Percentiles rank a stretch among this genome's conserved stretches.
Conservation (phyloP, 2,797 vertebrate genomes). For the Phalanger gymnotis region DNA sequence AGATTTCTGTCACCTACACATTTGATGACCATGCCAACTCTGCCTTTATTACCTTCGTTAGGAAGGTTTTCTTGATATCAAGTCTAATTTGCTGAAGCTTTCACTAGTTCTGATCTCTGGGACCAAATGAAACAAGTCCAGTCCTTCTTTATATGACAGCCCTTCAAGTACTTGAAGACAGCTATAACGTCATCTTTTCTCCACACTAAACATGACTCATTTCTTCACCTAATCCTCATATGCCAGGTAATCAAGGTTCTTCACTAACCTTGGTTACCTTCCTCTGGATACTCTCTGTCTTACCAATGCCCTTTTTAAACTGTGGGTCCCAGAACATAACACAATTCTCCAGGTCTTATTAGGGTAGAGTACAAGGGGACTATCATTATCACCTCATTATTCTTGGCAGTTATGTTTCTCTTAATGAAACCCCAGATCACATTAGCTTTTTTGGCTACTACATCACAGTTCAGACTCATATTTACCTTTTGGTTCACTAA, state of each 20-base stretch:
- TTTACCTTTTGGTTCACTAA: background rate
- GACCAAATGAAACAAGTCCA: background rate
- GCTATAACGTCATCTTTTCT: background rate
- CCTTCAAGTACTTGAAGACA: background rate
- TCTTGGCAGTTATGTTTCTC: background rate
- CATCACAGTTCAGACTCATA: background rate
- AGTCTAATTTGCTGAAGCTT: no score
- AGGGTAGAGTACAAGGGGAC: background rate
- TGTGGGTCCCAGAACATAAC: background rate
- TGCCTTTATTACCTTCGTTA: no score
- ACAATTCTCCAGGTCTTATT: background rate
- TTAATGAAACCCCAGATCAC: background rate
- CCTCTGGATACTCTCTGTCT: background rate
- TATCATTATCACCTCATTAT: background rate
- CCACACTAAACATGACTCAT: background rate
- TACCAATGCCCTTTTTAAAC: background rate
- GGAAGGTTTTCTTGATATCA: no score
- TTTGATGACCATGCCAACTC: no score
- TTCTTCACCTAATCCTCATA: background rate
- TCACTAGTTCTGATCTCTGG: background rate
- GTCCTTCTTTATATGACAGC: background rate
- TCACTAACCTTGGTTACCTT: background rate
- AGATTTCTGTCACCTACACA: no score
- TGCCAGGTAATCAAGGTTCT: background rate
- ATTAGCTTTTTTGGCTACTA: background rate